These are phyloP conservation scores for Chaenodraco wilsoni DNA, from an alignment of 2,797 vertebrate species.

Conservation along the genomic window DNA sequence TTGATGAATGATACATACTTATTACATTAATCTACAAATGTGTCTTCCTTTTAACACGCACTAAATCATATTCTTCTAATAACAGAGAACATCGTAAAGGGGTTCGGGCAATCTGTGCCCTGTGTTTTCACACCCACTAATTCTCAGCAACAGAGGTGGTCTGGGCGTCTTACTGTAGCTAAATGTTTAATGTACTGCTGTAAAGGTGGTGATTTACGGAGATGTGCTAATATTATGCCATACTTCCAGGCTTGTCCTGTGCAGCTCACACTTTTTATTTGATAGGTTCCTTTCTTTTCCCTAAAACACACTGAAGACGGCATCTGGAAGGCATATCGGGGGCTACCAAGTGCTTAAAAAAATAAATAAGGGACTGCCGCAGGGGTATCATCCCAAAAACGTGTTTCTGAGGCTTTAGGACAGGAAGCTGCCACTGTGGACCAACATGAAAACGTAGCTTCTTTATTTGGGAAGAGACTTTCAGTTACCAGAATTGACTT, in stretches of 20 bases:
- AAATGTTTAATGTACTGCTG: conserved; percentile 43
- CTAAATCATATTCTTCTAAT: conserved; percentile 1
- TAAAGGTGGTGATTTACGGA: conserved; percentile 58
- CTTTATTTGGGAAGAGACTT: conserved; percentile 13
- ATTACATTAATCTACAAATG: conserved; percentile 35
- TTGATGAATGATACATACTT: conserved; percentile 51
- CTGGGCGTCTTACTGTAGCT: conserved; percentile 55
- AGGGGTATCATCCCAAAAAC: conserved; percentile 46
- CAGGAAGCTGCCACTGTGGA: conserved; percentile 67
- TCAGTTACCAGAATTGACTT: conserved; percentile 21
- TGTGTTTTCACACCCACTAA: conserved; percentile 60
- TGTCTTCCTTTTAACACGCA: conserved; percentile 23
- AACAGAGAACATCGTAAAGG: not conserved
- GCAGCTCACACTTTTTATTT: conserved; percentile 72
- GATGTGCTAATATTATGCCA: conserved; percentile 73
- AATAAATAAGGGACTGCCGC: conserved; percentile 38
- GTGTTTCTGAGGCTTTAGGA: conserved; percentile 57
- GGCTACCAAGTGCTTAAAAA: conserved; percentile 52
- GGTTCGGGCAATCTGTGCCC: conserved; percentile 20
- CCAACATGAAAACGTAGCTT: conserved; percentile 53
- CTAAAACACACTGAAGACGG: conserved; percentile 49
- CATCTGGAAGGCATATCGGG: conserved; percentile 77
- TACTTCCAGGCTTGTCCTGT: conserved; percentile 64
- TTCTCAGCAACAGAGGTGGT: conserved; percentile 56
- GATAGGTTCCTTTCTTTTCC: conserved; percentile 63